Evolutionary conservation across 2,113 vertebrate species (phyloP).

Genomic region (Boleophthalmus pectinirostris): DNA sequence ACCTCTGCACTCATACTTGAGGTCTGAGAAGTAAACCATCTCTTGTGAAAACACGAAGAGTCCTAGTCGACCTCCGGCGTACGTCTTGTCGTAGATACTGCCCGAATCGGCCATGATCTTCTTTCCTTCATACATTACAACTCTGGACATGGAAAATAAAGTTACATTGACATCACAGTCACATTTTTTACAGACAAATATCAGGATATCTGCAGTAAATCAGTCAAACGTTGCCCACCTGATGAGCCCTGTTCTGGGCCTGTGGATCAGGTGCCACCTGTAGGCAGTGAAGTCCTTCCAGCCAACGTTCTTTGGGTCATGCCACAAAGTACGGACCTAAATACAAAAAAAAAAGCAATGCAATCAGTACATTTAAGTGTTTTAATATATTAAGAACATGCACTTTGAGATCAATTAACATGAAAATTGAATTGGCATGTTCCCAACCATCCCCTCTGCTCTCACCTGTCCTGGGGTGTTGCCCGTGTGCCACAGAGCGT

Average conservation of each 20-base stretch:
- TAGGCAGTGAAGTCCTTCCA: slow-evolving; percentile 99
- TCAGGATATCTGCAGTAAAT: background rate
- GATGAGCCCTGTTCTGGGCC: slow-evolving; percentile 95
- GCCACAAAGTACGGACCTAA: slow-evolving; percentile 96
- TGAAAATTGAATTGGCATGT: too few species aligned
- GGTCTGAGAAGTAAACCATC: slow-evolving; percentile 99
- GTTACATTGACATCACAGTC: background rate
- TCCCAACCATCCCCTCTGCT: background rate
- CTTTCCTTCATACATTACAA: slow-evolving; percentile 99
- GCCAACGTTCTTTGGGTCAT: slow-evolving; percentile 94
- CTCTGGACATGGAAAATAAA: slow-evolving; percentile 73
- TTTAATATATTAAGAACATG: background rate
- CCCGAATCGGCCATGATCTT: slow-evolving; percentile 99
- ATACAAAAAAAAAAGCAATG: background rate
- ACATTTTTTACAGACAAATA: too few species aligned
- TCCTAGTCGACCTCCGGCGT: slow-evolving; percentile 93
- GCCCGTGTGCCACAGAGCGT: slow-evolving; percentile 98
- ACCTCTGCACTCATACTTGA: slow-evolving; percentile 99
- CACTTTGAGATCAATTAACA: too few species aligned
- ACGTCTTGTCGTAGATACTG: slow-evolving; percentile 96
- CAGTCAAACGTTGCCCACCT: slow-evolving; percentile 74
- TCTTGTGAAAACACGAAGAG: slow-evolving; percentile 99
- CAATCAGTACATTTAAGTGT: background rate
- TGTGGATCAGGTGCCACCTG: slow-evolving; percentile 97
- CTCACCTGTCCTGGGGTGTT: slow-evolving; percentile 93